These are phyloP conservation scores for Heptranchias perlo DNA, from an alignment of 2,113 vertebrate species.

Conservation along the genomic window DNA sequence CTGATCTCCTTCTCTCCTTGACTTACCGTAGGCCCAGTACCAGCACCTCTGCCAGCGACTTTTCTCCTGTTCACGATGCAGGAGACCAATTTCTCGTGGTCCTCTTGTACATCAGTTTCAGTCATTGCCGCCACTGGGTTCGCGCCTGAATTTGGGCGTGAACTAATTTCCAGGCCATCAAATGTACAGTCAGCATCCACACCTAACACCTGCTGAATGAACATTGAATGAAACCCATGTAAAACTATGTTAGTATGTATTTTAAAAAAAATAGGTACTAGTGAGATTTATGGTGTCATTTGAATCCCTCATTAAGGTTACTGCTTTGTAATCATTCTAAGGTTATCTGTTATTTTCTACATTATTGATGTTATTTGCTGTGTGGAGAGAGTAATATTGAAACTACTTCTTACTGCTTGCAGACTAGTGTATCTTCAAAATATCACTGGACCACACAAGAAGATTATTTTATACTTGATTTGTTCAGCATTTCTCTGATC, in stretches of 20 bases:
- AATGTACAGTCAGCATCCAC: background rate
- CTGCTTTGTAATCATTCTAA: background rate
- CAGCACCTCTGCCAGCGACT: background rate
- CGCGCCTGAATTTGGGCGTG: background rate
- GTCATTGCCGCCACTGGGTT: background rate
- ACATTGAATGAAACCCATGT: background rate
- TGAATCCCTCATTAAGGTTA: background rate
- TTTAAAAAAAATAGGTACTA: background rate
- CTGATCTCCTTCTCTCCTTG: background rate
- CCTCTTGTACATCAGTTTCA: no score
- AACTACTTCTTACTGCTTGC: background rate
- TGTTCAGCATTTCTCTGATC: background rate
- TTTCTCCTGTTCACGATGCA: background rate
- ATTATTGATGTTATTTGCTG: background rate
- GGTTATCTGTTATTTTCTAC: background rate
- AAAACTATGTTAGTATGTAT: background rate
- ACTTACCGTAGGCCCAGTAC: background rate
- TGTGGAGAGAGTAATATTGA: background rate
- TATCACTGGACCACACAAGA: background rate
- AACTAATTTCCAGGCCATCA: background rate
- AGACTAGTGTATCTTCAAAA: background rate
- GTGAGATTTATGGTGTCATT: background rate
- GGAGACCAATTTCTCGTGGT: background rate
- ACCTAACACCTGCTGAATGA: background rate
- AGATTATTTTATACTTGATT: background rate